Evolutionary conservation across 1,140 invertebrate genomes (phyloP).

Genomic region (Leptopilina boulardi): DNA sequence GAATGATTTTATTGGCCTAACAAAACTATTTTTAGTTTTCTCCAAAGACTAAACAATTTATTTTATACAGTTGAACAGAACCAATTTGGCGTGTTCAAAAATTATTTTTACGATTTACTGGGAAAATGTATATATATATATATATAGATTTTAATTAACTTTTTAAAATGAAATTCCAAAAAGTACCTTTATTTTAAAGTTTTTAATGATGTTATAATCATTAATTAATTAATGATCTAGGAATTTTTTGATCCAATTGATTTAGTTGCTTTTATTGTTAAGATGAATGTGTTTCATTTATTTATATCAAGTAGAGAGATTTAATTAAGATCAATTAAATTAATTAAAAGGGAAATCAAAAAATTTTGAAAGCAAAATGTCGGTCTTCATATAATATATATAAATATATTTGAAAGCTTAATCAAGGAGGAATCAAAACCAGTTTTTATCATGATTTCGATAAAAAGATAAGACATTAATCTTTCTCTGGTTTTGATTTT

Average conservation of each 20-base stretch:
- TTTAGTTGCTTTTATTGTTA: background rate
- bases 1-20: background rate
- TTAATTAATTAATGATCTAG: background rate
- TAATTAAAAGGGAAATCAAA: background rate
- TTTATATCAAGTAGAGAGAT: background rate
- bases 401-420: too few relatives aligned
- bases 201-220: too few relatives aligned
- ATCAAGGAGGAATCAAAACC: conserved; percentile 23
- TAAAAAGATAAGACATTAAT: conserved; percentile 27
- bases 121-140: background rate
- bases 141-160: too few relatives aligned
- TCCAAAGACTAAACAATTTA: conserved; percentile 10
- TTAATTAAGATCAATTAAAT: conserved; percentile 6
- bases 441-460: background rate
- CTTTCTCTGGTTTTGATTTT: background rate
- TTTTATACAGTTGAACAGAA: background rate
- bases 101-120: background rate
- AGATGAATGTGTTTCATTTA: background rate
- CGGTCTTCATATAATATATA: background rate
- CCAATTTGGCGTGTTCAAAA: background rate
- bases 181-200: too few relatives aligned
- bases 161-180: too few relatives aligned
- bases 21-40: background rate
- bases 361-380: background rate
- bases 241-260: background rate